Base-by-base conservation (phyloP, 2,113 vertebrate species). In the Octodon degus region DNA sequence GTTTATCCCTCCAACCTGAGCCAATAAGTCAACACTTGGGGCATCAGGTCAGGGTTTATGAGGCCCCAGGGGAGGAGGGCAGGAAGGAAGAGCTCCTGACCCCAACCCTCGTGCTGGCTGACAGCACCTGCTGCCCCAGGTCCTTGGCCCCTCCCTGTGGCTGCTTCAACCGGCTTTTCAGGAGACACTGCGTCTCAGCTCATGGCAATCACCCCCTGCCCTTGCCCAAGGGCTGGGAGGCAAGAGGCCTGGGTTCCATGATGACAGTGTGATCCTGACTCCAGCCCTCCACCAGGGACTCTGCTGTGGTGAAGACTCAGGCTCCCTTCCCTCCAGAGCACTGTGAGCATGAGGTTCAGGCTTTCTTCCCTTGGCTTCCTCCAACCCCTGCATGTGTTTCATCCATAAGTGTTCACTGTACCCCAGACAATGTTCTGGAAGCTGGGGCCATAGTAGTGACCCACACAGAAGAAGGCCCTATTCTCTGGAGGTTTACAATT, bases 131-230 rank as follows among this genome's bases (percentile, higher is more conserved):
- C 77, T 87, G 58, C 60, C 67, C 55, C 5, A 1, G 86, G 88
- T 93, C 91, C 84, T 84, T 0, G 1, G 95, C 93, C 65, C 93
- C 96, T 96, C 97, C 97, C 96, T 2, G 0, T 20, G 92, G 82
- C 93, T 95, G 90, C 97, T 95, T 95, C 90, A 92, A 98, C 97
- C 86, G 62, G 97, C 97, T 97, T 98, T 98, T 98, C 97, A 96
- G 95, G 97, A 97, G 96, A 77, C 94, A 82, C 97, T 97, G 96
- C 92, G 63, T 97, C 84, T 95, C 92, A 85, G 92, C 88, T 68
- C 96, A 62, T 90, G 90, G 80, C 74, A 97, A 53, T 94, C 92
- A 55, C 79, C 91, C 92, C 91, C 93, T 96, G 97, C 97, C 97
- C 94, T 96, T 37, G 94, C 97, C 92, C n/a, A 58, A 62, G 95